Base-by-base conservation (phyloP, 2,797 vertebrate genomes). In the Anas flavirostris region DNA sequence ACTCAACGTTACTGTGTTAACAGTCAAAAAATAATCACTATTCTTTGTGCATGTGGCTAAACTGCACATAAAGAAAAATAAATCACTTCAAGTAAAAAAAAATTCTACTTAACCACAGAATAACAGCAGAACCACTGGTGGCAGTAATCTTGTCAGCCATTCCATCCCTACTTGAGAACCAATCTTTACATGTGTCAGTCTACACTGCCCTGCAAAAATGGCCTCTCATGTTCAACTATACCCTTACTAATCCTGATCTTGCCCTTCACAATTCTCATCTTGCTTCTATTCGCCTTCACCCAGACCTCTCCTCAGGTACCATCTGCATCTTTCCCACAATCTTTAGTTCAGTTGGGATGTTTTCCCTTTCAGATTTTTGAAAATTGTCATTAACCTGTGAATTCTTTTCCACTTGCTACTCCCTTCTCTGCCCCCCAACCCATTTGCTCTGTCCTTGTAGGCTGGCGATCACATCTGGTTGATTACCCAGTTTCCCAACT, bases 161-260 rank as follows among this genome's bases (percentile, higher is more conserved):
- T 73, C 25, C 53, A 78, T 8, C 41, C 46, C 53, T 22, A 25
- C 11, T 58, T 48, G 44, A 0, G 2, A 67, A 84, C 59, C 48
- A 80, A 17, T 68, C 48, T 80, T 62, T 56, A 60, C 18, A 77
- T 10, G 11, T 11, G 63, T 67, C 60, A 81, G 43, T 58, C 50
- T 10, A 55, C 11, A 60, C 35, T 2, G 3, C 48, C 86, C 74
- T 58, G 58, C 41, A 60, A 69, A 88, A 95, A 83, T 17, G 9
- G 37, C 83, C n/a, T 67, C 52, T 59, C 3, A 0, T 12, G 62
- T 68, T 67, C 4, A 18, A 50, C 74, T 88, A 78, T 53, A 63
- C 78, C 50, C 44, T 86, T 62, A 41, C 60, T 81, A 81, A 93
- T 79, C 50, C 84, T 89, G 73, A 92, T 67, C 76, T 77, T 63